Evolutionary conservation across 2,113 vertebrate species (phyloP), one percentile per base, ranked within the genome.

Genomic region (Origma solitaria): DNA sequence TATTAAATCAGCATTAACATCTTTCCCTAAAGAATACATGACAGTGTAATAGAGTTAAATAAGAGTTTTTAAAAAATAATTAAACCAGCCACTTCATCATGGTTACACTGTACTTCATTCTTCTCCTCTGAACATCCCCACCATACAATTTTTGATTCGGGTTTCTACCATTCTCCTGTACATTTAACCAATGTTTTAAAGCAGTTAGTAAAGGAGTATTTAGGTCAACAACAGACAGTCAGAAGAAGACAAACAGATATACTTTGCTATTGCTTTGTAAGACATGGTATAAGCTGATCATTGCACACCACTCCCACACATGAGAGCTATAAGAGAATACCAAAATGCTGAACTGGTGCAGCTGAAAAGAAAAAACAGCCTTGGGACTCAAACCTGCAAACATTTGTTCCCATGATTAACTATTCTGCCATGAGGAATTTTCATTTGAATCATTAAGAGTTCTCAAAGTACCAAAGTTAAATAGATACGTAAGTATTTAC

Each of bases 1-100:
- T 91, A 90, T 94, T 97, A 91, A 89, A 96, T 85, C 86, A 87
- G 37, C 50, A 94, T 97, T 94, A 96, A 56, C 33, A 54, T 88
- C 94, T 95, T 78, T 50, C 81, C 51, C 73, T 72, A 16, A 84
- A 69, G 70, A 86, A 72, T 82, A 62, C 61, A 25, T 54, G 76
- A 77, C 69, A 96, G 42, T 8, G 0, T 47, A 45, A 45, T n/a
- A 62, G 33, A 84, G 49, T 57, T 93, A 87, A 91, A 94, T 49
- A 53, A 84, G 40, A 25, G 10, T 72, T 91, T 85, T 65, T 88
- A 93, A 93, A 65, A 89, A 91, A 78, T 70, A 92, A 65, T 91
- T 37, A 79, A 88, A 82, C 9, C 53, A 49, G 37, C 7, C 47
- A 45, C 45, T 89, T 92, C 38, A 58, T 93, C 73, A 71, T 13